A percentile compares a stretch with the other conserved stretches of the same genome.
Evolutionary conservation across 2,113 vertebrate genomes (phyloP).

Genomic region (Synchiropus splendidus): DNA sequence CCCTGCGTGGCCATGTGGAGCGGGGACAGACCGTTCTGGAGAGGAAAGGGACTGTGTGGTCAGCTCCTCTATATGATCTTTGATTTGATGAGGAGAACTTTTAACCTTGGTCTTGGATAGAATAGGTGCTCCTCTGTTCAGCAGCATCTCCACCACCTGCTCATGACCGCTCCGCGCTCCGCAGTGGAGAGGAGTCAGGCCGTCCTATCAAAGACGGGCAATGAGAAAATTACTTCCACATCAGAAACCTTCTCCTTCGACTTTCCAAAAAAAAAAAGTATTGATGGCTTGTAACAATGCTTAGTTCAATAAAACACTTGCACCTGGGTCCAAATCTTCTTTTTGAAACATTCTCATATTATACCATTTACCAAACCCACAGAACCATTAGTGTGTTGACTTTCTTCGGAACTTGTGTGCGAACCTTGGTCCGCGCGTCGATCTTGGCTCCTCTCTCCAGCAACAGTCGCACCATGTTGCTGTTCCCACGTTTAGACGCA

Average conservation of each 20-base stretch:
- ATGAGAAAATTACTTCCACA: not conserved
- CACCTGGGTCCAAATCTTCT: no score
- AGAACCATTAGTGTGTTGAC: not conserved
- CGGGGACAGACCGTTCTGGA: constrained; percentile 83
- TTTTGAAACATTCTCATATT: no score
- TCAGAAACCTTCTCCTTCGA: not conserved
- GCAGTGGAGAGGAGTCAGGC: constrained; percentile 92
- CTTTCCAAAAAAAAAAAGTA: no score
- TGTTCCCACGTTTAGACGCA: constrained; percentile 92
- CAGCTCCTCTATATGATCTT: no score
- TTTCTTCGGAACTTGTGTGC: not conserved
- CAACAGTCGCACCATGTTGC: constrained; percentile 93
- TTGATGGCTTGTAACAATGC: no score
- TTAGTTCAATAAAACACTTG: no score
- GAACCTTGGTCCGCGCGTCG: constrained; percentile 93
- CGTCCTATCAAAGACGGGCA: constrained; percentile 69
- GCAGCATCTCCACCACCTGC: constrained; percentile 93
- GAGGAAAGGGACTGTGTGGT: not conserved
- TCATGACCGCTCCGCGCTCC: constrained; percentile 93
- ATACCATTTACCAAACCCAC: no score
- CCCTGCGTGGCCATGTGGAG: constrained; percentile 98
- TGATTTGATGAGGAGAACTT: no score
- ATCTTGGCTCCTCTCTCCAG: constrained; percentile 93
- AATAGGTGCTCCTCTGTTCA: constrained; percentile 90
- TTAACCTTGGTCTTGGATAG: constrained; percentile 95